These are phyloP conservation scores for Noctua janthina DNA, from an alignment of 2,888 invertebrate genomes.

Conservation along the genomic window DNA sequence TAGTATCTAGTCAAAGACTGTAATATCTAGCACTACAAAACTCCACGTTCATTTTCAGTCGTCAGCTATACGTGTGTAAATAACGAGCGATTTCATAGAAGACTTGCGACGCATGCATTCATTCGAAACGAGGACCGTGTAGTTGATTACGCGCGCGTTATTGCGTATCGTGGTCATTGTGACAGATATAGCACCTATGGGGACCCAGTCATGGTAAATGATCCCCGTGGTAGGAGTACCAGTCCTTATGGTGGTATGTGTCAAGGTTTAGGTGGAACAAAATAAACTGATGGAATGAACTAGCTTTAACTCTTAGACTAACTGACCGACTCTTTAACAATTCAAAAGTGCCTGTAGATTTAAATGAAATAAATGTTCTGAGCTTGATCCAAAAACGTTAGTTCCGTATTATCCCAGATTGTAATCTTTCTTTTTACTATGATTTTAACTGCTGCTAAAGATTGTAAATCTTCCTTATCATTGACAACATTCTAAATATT, in stretches of 20 bases:
- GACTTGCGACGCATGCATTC: slow-evolving; percentile 52
- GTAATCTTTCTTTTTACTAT: neutral
- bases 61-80: slow-evolving; percentile 11
- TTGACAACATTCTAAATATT: neutral
- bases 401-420: neutral
- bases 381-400: neutral
- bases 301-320: neutral
- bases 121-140: slow-evolving; percentile 32
- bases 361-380: neutral
- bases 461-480: neutral
- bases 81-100: slow-evolving; percentile 56
- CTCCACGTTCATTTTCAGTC: slow-evolving; percentile 16
- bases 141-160: slow-evolving; percentile 43
- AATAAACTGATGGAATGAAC: neutral
- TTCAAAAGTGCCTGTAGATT: neutral
- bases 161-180: slow-evolving; percentile 41
- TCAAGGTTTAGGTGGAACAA: neutral
- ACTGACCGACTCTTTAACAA: neutral
- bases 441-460: neutral
- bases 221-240: neutral
- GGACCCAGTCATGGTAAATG: slow-evolving; percentile 10
- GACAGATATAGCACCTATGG: slow-evolving; percentile 29
- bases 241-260: neutral
- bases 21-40: neutral
- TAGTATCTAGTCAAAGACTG: neutral